phyloP scores from a whole-genome alignment of 2,113 vertebrate genomes.

The Cynocephalus volans region DNA sequence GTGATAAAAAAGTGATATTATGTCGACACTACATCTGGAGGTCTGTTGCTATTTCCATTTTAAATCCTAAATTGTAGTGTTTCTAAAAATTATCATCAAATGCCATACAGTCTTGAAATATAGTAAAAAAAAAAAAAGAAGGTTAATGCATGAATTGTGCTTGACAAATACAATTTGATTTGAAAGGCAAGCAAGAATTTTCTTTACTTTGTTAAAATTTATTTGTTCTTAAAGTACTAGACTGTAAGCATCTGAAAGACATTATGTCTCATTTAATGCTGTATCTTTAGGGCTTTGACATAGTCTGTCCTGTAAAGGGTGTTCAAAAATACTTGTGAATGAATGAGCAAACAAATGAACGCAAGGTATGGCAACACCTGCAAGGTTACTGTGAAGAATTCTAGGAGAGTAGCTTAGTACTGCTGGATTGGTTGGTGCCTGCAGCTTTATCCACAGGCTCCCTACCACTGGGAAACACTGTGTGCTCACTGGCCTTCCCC shows the following conservation, averaged over 20 bases:
- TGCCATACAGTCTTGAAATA: slow-evolving; percentile 24
- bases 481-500: neutral
- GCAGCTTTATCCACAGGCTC: neutral
- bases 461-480: neutral
- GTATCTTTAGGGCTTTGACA: neutral
- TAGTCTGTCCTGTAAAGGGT: neutral
- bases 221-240: slow-evolving; percentile 42
- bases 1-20: slow-evolving; percentile 88
- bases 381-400: neutral
- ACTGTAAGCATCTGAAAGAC: slow-evolving; percentile 26
- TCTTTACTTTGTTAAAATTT: slow-evolving; percentile 21
- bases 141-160: slow-evolving; percentile 17
- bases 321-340: slow-evolving; percentile 12
- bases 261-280: neutral
- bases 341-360: slow-evolving; percentile 14
- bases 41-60: slow-evolving; percentile 80
- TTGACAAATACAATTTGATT: slow-evolving; percentile 33
- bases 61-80: slow-evolving; percentile 76
- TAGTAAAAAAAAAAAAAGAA: slow-evolving; percentile 29
- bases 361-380: neutral
- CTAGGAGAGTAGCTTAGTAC: neutral
- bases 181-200: slow-evolving; percentile 31
- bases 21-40: slow-evolving; percentile 77
- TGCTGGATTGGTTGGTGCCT: neutral
- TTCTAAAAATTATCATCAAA: slow-evolving; percentile 76